These are phyloP conservation scores for Alcedo atthis DNA, from an alignment of 2,797 vertebrate genomes.

Conservation along the genomic window DNA sequence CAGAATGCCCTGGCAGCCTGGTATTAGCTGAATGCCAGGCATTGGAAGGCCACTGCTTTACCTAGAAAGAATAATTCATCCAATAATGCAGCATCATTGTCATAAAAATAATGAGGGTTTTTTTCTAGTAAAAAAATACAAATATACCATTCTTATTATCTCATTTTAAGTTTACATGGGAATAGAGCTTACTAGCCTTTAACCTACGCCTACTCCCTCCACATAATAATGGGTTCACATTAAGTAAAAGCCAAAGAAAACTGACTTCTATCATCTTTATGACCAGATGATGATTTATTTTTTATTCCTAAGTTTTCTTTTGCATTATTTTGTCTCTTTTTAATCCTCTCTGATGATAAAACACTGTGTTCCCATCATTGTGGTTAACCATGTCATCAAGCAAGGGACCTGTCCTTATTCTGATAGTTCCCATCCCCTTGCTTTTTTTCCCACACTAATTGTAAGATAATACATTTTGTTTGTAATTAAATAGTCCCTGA, in stretches of 20 bases:
- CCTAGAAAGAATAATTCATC: not conserved
- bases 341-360: slow-evolving; percentile 42
- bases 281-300: slow-evolving; percentile 21
- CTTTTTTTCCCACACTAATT: slow-evolving; percentile 15
- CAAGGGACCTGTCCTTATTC: not conserved
- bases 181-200: slow-evolving; percentile 19
- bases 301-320: slow-evolving; percentile 20
- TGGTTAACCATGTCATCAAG: not conserved
- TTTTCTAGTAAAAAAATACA: not conserved
- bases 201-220: slow-evolving; percentile 24
- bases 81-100: not conserved
- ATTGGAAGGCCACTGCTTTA: not conserved
- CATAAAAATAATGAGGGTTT: not conserved
- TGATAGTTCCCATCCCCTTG: not conserved
- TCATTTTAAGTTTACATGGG: not conserved
- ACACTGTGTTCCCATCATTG: slow-evolving; percentile 12
- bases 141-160: not conserved
- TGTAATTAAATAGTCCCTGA: not conserved
- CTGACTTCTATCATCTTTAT: slow-evolving; percentile 12
- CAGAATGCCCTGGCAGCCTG: not conserved
- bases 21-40: not conserved
- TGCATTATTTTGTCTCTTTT: slow-evolving; percentile 25
- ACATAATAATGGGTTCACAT: slow-evolving; percentile 12
- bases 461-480: not conserved
- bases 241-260: slow-evolving; percentile 59